These are phyloP conservation scores for Diogma glabrata DNA, from an alignment of 2,888 invertebrate genomes.

Conservation along the genomic window DNA sequence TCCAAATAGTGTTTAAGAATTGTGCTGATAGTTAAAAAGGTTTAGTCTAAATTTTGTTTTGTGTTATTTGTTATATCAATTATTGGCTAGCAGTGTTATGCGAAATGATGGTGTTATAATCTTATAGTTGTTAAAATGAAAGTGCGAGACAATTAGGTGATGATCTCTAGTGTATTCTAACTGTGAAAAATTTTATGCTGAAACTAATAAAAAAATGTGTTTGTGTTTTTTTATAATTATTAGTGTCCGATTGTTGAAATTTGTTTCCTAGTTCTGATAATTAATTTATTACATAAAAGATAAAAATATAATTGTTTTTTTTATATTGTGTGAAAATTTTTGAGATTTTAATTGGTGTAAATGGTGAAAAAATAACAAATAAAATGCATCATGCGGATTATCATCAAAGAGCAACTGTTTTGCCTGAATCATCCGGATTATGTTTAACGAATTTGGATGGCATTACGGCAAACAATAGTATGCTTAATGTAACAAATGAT, in stretches of 20 bases:
- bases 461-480: slow-evolving; percentile 23
- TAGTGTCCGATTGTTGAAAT: neutral
- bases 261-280: slow-evolving; percentile 8
- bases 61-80: neutral
- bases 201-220: slow-evolving; percentile 1
- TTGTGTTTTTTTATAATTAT: slow-evolving; percentile 1
- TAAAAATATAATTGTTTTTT: neutral
- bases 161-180: slow-evolving; percentile 17
- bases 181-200: slow-evolving; percentile 9
- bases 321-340: neutral
- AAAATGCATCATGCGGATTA: slow-evolving; percentile 25
- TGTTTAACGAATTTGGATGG: slow-evolving; percentile 7
- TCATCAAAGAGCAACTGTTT: slow-evolving; percentile 12
- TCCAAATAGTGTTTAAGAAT: slow-evolving; percentile 9
- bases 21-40: neutral
- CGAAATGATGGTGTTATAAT: slow-evolving; percentile 12
- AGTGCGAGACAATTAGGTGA: slow-evolving; percentile 28
- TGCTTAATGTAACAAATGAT: slow-evolving; percentile 29
- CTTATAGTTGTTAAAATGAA: slow-evolving; percentile 17
- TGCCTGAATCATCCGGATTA: slow-evolving; percentile 8
- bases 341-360: slow-evolving; percentile 1
- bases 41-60: neutral
- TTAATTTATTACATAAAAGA: no score
- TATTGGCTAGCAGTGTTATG: slow-evolving; percentile 5
- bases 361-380: slow-evolving; percentile 7